Evolutionary conservation across 30 jellyfish, hydroid and myxozoan species (phyloP), one percentile per base, ranked within the genome.

Genomic region (Euphysa ruthae): DNA sequence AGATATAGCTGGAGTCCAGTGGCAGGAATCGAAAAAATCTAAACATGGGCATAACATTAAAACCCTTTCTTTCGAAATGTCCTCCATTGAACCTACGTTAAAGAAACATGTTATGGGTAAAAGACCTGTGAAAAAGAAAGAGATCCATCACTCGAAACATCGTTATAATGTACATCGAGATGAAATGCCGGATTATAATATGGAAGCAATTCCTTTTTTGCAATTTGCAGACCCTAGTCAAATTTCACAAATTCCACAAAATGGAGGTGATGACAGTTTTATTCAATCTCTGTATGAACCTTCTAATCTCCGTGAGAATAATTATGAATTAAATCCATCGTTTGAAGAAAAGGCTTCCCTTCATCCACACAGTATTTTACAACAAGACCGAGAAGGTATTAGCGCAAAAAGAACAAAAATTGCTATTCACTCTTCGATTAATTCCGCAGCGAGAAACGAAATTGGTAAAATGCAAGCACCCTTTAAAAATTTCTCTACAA

Each of bases 211-310:
- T 32, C 77, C 77, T 10, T 63, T 63, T 35, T 35, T 63, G 1
- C 65, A 63, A 46, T 63, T 63, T n/a, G 77, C 77, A 1, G 77
- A 63, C 42, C 77, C 77, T 63, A 21, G 19, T 16, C 65, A 63
- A 6, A 24, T 63, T 10, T 29, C 77, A 33, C 69, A 4, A n/a
- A 26, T 55, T n/a, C 77, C 42, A 7, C 65, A 24, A 18, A n/a
- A 42, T 1, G 42, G n/a, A 30, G 62, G 58, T 4, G 77, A 63
- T 18, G 62, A 63, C 14, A 63, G 62, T 26, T 32, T 63, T n/a
- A 42, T 63, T 7, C 71, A 46, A 43, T 49, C 42, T n/a, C 46
- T 63, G 12, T 63, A 63, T 35, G 46, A 63, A 24, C 77, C 80
- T 21, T 68, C 27, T 52, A 68, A 50, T 68, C 54, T 46, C 6